These are phyloP conservation scores for Phocoena phocoena DNA, from an alignment of 2,113 vertebrate species.

Conservation along the genomic window DNA sequence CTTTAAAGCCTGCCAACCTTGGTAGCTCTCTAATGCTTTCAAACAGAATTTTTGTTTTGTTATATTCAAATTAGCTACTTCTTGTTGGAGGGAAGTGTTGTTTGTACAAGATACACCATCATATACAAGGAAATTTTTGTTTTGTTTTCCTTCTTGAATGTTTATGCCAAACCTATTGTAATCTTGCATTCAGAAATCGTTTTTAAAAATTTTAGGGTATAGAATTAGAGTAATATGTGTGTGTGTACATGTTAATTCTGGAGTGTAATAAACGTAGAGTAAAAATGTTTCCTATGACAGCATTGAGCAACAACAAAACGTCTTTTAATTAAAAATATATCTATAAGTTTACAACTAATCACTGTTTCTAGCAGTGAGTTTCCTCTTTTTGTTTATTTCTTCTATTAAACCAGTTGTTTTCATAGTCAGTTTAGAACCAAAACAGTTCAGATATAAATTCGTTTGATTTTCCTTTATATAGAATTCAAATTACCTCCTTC, in stretches of 20 bases:
- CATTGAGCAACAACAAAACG: background rate
- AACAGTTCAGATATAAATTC: background rate
- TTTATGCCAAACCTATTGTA: background rate
- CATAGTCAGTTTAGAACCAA: background rate
- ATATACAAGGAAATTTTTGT: background rate
- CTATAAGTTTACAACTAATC: background rate
- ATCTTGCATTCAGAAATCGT: background rate
- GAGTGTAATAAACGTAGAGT: background rate
- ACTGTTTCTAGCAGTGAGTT: background rate
- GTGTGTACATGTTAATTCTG: background rate
- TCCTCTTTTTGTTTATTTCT: background rate
- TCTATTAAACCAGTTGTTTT: background rate
- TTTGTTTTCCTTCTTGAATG: background rate
- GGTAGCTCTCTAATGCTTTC: background rate
- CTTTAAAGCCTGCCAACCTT: background rate
- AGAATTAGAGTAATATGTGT: background rate
- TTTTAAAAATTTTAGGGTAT: background rate
- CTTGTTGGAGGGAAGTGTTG: background rate
- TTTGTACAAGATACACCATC: background rate
- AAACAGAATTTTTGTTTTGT: background rate
- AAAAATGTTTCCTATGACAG: background rate
- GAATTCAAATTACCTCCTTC: background rate
- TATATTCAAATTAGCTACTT: background rate
- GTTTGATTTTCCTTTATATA: background rate
- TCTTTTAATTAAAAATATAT: background rate